phyloP scores from a whole-genome alignment of 2,113 vertebrate species.

The Entomyzon cyanotis region DNA sequence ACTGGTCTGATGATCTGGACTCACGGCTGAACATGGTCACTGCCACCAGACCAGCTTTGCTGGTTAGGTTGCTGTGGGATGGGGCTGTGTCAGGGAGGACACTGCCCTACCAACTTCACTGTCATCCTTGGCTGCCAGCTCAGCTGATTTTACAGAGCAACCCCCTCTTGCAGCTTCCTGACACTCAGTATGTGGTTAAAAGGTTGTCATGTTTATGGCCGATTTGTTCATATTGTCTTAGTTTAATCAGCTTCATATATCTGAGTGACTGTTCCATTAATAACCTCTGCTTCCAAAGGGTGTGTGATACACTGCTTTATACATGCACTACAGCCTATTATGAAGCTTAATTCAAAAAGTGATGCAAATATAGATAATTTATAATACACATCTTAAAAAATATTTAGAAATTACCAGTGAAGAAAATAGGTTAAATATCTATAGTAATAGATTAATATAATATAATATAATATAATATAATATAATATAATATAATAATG shows the following conservation, averaged over 20 bases:
- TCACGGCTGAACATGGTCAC: neutral
- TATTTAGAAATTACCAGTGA: neutral
- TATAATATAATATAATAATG: neutral
- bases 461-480: no score
- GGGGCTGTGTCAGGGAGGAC: fast-evolving
- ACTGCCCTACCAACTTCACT: neutral
- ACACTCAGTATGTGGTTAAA: neutral
- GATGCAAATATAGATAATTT: neutral
- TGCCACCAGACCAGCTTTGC: neutral
- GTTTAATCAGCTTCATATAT: neutral
- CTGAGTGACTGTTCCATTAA: neutral
- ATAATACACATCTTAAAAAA: neutral
- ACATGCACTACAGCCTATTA: neutral
- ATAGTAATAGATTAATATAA: neutral
- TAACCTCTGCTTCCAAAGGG: neutral
- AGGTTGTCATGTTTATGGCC: neutral
- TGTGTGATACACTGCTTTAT: neutral
- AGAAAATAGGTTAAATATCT: neutral
- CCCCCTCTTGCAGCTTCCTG: neutral
- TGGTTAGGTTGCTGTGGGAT: neutral
- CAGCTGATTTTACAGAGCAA: neutral
- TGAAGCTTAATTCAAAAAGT: neutral
- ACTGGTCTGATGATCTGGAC: neutral
- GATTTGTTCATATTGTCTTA: neutral
- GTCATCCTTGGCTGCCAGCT: neutral